Evolutionary conservation across 2,888 invertebrate genomes (phyloP).

Genomic region (Anthophora plumipes): DNA sequence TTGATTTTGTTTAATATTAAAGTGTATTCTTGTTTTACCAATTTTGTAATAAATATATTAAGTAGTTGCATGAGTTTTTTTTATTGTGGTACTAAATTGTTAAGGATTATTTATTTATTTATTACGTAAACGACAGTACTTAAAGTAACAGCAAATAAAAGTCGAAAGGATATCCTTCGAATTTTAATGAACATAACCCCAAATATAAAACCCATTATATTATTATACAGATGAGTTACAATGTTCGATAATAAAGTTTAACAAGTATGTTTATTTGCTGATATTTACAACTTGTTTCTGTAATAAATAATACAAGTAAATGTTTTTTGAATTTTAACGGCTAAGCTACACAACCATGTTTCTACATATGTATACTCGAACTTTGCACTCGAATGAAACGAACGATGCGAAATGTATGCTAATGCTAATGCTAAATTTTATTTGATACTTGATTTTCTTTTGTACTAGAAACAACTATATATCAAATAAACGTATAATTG

Average conservation of each 20-base stretch:
- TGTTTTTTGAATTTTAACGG: neutral
- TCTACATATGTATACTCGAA: constrained; percentile 4
- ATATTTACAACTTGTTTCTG: neutral
- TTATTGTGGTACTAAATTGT: too few relatives aligned
- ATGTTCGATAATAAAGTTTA: neutral
- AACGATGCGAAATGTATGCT: neutral
- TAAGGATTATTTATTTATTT: too few relatives aligned
- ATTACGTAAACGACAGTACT: neutral
- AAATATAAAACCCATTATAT: neutral
- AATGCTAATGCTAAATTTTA: neutral
- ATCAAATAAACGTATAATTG: neutral
- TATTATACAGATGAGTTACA: neutral
- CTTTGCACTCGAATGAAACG: neutral
- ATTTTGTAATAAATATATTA: too few relatives aligned
- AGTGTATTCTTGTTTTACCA: too few relatives aligned
- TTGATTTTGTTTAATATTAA: too few relatives aligned
- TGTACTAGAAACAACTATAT: neutral
- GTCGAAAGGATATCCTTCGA: neutral
- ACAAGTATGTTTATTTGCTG: neutral
- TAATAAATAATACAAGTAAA: neutral
- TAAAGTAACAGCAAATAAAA: neutral
- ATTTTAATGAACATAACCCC: constrained; percentile 34
- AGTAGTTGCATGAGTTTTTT: too few relatives aligned
- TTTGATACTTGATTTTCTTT: neutral
- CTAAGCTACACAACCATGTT: neutral